Evolutionary conservation across 2,888 invertebrate genomes (phyloP).

Genomic region (Uropetala carovei): DNA sequence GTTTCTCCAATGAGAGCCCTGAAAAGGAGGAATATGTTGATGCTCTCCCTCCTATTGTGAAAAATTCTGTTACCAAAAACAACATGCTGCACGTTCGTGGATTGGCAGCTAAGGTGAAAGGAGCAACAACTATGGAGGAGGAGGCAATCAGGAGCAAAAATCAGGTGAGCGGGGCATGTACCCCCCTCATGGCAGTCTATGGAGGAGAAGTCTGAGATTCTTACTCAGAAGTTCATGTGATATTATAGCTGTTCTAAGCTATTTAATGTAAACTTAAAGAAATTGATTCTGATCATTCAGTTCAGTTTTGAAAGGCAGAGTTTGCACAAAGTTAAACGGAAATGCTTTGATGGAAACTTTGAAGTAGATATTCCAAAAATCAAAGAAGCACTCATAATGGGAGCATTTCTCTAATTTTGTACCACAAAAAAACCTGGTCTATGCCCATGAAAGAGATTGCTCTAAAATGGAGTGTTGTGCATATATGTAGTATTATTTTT

Average conservation of each 20-base stretch:
- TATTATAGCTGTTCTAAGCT: background rate
- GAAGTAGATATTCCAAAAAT: background rate
- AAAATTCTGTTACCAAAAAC: conserved; percentile 28
- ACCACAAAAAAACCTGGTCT: background rate
- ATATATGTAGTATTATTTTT: background rate
- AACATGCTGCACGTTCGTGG: conserved; percentile 34
- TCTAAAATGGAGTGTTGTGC: background rate
- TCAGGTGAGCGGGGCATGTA: conserved; percentile 60
- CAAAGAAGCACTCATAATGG: background rate
- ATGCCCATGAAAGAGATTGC: background rate
- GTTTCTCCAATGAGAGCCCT: background rate
- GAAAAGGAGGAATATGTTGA: conserved; percentile 14
- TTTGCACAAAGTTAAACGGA: background rate
- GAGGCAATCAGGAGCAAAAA: conserved; percentile 54
- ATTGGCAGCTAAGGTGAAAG: conserved; percentile 42
- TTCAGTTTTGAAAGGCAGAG: background rate
- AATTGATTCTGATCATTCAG: background rate
- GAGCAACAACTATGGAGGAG: conserved; percentile 51
- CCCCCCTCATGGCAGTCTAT: conserved; percentile 52
- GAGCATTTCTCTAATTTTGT: background rate
- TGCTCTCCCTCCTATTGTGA: conserved; percentile 31
- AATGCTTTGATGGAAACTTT: background rate
- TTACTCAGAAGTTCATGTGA: background rate
- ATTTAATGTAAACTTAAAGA: background rate
- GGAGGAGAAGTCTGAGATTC: conserved; percentile 22